Evolutionary conservation across 53 echinoderm and acorn worm species (phyloP), one percentile per base, ranked within the genome.

Genomic region (Echinometra lucunter): DNA sequence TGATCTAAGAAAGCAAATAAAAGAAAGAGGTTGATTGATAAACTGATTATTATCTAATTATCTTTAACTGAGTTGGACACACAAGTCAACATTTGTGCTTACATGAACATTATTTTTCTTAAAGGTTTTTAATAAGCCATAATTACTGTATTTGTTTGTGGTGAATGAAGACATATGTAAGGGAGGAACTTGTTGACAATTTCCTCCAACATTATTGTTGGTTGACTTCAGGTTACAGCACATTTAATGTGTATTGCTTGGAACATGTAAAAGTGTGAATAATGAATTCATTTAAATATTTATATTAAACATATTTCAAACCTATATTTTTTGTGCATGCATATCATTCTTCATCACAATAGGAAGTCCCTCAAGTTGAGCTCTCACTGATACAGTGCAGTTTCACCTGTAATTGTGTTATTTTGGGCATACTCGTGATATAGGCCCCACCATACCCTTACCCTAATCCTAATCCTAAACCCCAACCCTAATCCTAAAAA

Each of bases 211-310:
- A 72, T 13, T 78, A 17, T 40, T 40, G 78, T 40, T 78, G 13
- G 40, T 34, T 25, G n/a, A 85, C 49, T 49, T 0, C 49, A 85
- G 28, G 85, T 10, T 85, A 85, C 27, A 49, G 37, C 47, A 49
- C 28, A 85, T 47, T 2, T 49, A 4, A 85, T 85, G 49, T 49
- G 28, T 28, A 85, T 47, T 30, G 7, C 49, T n/a, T 19, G 44
- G 40, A n/a, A 47, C 35, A 30, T 85, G 49, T 85, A 85, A 23
- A 85, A 37, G 19, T 85, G 85, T 85, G 15, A 85, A 85, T 85
- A 47, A 85, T 85, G 49, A 85, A 49, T 45, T 45, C 28, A n/a
- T 85, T 85, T 85, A n/a, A 49, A 85, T 85, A 4, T 49, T 85
- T 28, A 53, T 49, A 13, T 13, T 45, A 28, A 47, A 85, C 49